Evolutionary conservation across 2,797 vertebrate genomes (phyloP), one percentile per base, ranked within the genome.

Genomic region (Danio jaintianensis): DNA sequence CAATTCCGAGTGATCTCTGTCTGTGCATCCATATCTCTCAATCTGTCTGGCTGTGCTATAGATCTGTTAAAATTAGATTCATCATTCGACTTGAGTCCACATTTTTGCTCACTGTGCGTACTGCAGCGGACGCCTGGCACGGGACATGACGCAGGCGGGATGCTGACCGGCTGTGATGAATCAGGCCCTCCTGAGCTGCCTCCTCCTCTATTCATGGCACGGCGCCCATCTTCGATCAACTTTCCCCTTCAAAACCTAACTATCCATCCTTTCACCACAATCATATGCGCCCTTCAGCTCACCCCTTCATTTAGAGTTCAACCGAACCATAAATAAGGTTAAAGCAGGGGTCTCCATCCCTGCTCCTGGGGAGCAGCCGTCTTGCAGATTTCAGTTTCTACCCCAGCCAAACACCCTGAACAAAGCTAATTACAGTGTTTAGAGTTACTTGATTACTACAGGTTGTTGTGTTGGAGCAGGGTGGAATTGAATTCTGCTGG

Each of bases 31-130:
- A 82, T 83, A 50, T 81, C 58, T 78, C 56, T 75, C 58, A 38
- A 43, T 75, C 53, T 59, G 61, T 71, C 52, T 64, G 63, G n/a
- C 67, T 53, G 68, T 0, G 12, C 67, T 68, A 64, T 82, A 80
- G 78, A 82, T 84, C 78, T 74, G 66, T 68, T 79, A 40, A 85
- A 81, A 81, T 83, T 64, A 76, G 67, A 82, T 85, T 75, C 50
- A 78, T 70, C 64, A 62, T 70, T 69, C 29, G 11, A 48, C 38
- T n/a, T 5, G 11, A 13, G 16, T 77, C 47, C 43, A 38, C 9
- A 20, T 63, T 48, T 66, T 55, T 66, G 77, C 53, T 55, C 20
- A n/a, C 5, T 29, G 15, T 58, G 72, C 43, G 8, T 47, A 18
- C 64, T 75, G 58, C 38, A 42, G 63, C 45, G 48, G 53, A 67